Evolutionary conservation across 2,888 invertebrate genomes (phyloP), one percentile per base, ranked within the genome.

Genomic region (Arge pagana): DNA sequence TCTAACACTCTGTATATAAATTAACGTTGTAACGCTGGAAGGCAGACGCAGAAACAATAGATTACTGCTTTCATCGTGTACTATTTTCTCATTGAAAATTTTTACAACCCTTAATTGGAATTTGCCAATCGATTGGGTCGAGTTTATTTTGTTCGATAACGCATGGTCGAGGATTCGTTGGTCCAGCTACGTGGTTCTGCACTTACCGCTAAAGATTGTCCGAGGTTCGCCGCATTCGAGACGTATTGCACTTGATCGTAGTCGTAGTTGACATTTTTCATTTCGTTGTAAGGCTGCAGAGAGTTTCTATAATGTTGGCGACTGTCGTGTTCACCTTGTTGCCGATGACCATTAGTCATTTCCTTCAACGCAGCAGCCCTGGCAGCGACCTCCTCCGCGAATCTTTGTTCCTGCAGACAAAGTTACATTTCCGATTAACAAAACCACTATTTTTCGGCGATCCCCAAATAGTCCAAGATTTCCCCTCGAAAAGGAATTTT

Each of bases 321-420:
- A 3, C 61, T 41, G 23, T 67, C 65, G 30, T 60, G 61, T 5
- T 58, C 51, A 7, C 37, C 51, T 15, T 56, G 50, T 7, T 45
- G 56, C 49, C 63, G 60, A 3, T 65, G 65, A 26, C 68, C 67
- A 54, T 82, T 80, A 0, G 83, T 80, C 36, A 84, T 78, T 52
- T 88, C 87, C 66, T 86, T 87, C 0, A 87, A 75, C 2, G 80
- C 81, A 0, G 82, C 80, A 3, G 81, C 79, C 37, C 83, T 75
- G 6, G 87, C 88, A 52, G 85, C 86, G 54, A 86, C 82, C 70
- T 89, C 89, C 60, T 90, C 90, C 0, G 84, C 84, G 56, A 86
- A 82, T 58, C 88, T 82, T 72, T 89, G 89, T 71, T 89, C 83
- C 65, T 88, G 85, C 13, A 53, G n/a, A n/a, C n/a, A n/a, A n/a